These are phyloP conservation scores for Alaudala cheleensis DNA, from an alignment of 2,113 vertebrate species.

Conservation along the genomic window DNA sequence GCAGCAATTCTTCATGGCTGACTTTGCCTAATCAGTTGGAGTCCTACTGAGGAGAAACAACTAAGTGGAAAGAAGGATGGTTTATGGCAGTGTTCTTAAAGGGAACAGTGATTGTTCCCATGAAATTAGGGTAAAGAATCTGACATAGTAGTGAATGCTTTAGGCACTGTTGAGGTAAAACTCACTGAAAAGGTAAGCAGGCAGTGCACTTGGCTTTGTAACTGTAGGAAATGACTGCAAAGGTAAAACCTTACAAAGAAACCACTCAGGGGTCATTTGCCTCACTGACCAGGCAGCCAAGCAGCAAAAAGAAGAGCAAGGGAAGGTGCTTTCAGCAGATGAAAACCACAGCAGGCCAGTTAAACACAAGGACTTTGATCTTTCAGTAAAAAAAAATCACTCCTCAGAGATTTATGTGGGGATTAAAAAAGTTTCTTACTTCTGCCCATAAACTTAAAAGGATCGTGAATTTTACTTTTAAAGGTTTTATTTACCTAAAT, in stretches of 20 bases:
- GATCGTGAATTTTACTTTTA: background rate
- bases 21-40: background rate
- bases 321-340: background rate
- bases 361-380: background rate
- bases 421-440: background rate
- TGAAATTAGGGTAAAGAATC: background rate
- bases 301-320: background rate
- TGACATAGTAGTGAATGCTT: background rate
- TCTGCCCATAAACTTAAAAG: background rate
- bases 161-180: background rate
- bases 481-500: background rate
- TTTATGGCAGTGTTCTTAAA: background rate
- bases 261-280: background rate
- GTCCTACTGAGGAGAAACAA: background rate
- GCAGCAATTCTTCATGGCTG: background rate
- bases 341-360: background rate
- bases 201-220: background rate
- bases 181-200: background rate
- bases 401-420: background rate
- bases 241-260: background rate
- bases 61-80: background rate
- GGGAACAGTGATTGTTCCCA: background rate
- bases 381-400: background rate
- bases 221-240: background rate
- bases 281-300: background rate